Base-by-base conservation (phyloP, 2,888 invertebrate genomes). In the Hirtodrosophila alboralis region DNA sequence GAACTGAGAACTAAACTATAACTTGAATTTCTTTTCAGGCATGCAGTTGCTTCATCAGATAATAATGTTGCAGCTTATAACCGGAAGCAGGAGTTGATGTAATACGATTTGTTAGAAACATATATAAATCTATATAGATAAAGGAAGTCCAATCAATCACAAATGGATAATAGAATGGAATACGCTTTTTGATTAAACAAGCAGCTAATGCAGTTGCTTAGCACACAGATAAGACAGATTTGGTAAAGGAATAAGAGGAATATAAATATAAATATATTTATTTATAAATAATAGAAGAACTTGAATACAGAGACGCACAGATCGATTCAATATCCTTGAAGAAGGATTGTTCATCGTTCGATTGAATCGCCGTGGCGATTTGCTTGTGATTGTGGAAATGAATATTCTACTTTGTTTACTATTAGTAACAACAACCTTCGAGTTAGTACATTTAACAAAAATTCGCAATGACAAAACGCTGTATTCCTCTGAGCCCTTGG, bases 351-450 rank as follows among this genome's bases (percentile, higher is more conserved):
- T 37, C 13, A 40, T 31, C n/a, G 30, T 49, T 51, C 9, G 12
- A 23, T 38, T 33, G 31, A 16, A 64, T 68, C 66, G 66, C 53
- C 60, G 13, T 12, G 60, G 66, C 51, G 44, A 41, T 48, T 54
- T 33, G 12, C 16, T 28, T n/a, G 53, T 18, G 54, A 54, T 54
- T 45, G 49, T 70, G 62, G 78, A 61, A 40, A 79, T 79, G 79
- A 59, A 81, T 81, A 75, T 81, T 14, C 36, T 72, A 60, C 38
- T 63, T 33, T 65, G 48, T 27, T 21, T 79, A 43, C 30, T 54
- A 44, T 33, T 51, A 23, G 13, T 67, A 45, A 36, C 54, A 62
- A 48, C 59, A 54, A 71, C 26, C 44, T 41, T 72, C 27, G 56
- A 53, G 34, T 16, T 33, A 48, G 26, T 27, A 28, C 27, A 60